These are phyloP conservation scores for Euborellia annulipes DNA, from an alignment of 1,140 invertebrate genomes.

Conservation along the genomic window DNA sequence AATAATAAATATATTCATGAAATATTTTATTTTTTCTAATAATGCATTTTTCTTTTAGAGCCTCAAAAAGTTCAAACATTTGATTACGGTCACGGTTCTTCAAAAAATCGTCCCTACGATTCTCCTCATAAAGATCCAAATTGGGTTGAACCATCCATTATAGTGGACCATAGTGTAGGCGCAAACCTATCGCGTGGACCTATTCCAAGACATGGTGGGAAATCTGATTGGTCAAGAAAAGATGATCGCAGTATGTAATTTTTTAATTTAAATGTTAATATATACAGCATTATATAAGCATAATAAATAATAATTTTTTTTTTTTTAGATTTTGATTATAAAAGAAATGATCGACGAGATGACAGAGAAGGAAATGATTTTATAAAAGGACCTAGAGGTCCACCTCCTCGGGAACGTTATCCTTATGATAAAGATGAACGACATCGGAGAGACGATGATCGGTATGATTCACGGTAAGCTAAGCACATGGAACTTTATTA, in stretches of 20 bases:
- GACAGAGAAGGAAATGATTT: constrained; percentile 15
- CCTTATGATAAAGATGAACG: neutral
- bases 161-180: neutral
- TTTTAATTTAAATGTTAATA: too few species aligned
- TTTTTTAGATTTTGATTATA: too few species aligned
- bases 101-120: constrained; percentile 6
- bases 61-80: constrained; percentile 39
- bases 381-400: constrained; percentile 13
- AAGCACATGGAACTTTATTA: too few species aligned
- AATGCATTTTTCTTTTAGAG: constrained; percentile 17
- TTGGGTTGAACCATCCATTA: too few species aligned
- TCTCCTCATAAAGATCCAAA: too few species aligned
- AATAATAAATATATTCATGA: constrained; percentile 14
- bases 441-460: neutral
- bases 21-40: neutral
- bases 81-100: constrained; percentile 39
- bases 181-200: too few species aligned
- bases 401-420: too few species aligned
- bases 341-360: constrained; percentile 2
- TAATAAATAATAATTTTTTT: too few species aligned
- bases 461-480: too few species aligned
- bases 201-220: constrained; percentile 19
- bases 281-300: too few species aligned
- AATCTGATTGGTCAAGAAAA: constrained; percentile 8
- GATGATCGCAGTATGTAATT: constrained; percentile 3